Base-by-base conservation (phyloP, 2,888 invertebrate genomes). In the Eupithecia inturbata region DNA sequence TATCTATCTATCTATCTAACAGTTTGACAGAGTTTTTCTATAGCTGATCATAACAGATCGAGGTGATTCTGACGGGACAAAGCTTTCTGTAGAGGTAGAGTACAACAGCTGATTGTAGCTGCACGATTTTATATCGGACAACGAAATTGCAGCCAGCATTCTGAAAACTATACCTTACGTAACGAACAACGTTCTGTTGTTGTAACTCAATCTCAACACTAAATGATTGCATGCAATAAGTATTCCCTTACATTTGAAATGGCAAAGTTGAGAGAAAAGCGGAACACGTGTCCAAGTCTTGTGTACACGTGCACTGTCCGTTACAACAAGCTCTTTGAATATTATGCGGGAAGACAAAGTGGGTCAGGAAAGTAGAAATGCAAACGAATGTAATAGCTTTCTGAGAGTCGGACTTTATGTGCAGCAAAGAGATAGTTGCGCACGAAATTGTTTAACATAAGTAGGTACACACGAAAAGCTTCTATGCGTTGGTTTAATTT, bases 281-380 rank as follows among this genome's bases (percentile, higher is more conserved):
- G 22, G 39, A 67, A 75, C 72, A 73, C 75, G 72, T 75, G 75
- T 71, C 28, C 69, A 57, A 60, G 68, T 60, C 60, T 63, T 73
- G 72, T 68, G 66, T 71, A 70, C 75, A 73, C 72, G 75, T 75
- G 75, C 64, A 70, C 68, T 70, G 69, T 70, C 69, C 62, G 12
- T 69, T 75, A 75, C 72, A 75, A 75, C 68, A 49, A 22, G 60
- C 70, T 68, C 75, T 75, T 71, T 75, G 45, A 75, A 73, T 68
- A 70, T n/a, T 64, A 68, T 31, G 64, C 72, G 66, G 72, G 67
- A 72, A 70, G 72, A 70, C 33, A 64, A 75, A 72, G 68, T 75
- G 67, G 70, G 75, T 70, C 72, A 39, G 70, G 64, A 67, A 60
- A 71, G 69, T 68, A 67, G 57, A 57, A 67, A 41, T 16, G 28